Conservation (phyloP, 2,888 invertebrate genomes). For the Ceraclea dissimilis region DNA sequence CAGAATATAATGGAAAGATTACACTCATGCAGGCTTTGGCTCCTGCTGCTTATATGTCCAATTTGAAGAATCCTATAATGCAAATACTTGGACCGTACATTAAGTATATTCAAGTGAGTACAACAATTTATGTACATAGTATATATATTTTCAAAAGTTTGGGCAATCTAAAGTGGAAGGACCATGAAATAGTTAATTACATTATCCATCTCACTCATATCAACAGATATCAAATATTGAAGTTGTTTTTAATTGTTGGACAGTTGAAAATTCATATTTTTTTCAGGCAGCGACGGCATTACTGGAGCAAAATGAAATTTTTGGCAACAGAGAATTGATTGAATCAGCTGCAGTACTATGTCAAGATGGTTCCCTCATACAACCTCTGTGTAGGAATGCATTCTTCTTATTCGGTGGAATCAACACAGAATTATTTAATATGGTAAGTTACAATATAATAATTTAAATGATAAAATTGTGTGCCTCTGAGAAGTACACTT, state of each 20-base stretch:
- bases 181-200: too few species aligned
- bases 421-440: constrained; percentile 37
- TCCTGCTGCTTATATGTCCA: constrained; percentile 49
- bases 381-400: constrained; percentile 48
- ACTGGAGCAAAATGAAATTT: constrained; percentile 48
- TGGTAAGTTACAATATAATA: too few species aligned
- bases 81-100: constrained; percentile 41
- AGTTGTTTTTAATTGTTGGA: too few species aligned
- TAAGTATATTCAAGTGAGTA: constrained; percentile 44
- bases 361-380: constrained; percentile 37
- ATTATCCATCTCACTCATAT: too few species aligned
- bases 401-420: constrained; percentile 51
- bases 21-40: constrained; percentile 49
- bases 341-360: constrained; percentile 40
- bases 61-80: constrained; percentile 44
- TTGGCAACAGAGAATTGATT: constrained; percentile 45
- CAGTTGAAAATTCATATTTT: too few species aligned
- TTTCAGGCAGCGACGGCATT: constrained; percentile 30
- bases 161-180: too few species aligned
- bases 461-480: too few species aligned
- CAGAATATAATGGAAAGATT: constrained; percentile 51
- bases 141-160: too few species aligned
- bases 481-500: too few species aligned
- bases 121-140: too few species aligned
- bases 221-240: too few species aligned